Conservation (phyloP, 1,140 invertebrate species). For the Trachymyrmex septentrionalis region DNA sequence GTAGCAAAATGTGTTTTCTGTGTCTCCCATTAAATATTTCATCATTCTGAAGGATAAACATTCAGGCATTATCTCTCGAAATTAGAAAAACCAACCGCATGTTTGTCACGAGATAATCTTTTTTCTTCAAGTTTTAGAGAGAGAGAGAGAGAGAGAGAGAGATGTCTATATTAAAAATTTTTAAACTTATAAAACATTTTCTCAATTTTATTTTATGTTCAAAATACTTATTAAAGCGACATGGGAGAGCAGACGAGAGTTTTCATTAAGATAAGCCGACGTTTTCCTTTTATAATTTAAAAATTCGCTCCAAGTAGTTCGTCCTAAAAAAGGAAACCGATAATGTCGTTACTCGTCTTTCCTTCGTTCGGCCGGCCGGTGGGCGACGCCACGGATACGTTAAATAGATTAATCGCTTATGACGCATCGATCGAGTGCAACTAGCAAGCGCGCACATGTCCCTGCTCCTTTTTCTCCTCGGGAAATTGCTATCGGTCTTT, state of each 20-base stretch:
- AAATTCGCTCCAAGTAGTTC: constrained; percentile 6
- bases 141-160: too few relatives aligned
- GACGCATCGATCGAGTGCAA: constrained; percentile 73
- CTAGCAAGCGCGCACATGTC: constrained; percentile 44
- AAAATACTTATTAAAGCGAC: neutral
- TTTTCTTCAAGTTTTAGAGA: neutral
- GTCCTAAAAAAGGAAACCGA: constrained; percentile 7
- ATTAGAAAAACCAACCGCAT: neutral
- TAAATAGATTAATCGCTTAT: constrained; percentile 77
- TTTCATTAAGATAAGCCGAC: neutral
- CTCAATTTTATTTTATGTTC: neutral
- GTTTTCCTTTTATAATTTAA: constrained; percentile 41
- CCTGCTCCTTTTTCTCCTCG: constrained; percentile 46
- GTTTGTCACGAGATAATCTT: neutral
- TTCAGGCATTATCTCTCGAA: neutral
- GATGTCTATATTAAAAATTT: neutral
- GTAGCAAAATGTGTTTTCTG: constrained; percentile 53
- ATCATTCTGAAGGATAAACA: constrained; percentile 19
- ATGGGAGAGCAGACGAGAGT: neutral
- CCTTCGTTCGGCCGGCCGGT: constrained; percentile 56
- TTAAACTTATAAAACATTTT: neutral
- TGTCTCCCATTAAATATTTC: constrained; percentile 64
- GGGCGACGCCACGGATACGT: constrained; percentile 62
- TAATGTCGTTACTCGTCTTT: constrained; percentile 64
- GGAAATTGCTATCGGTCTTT: constrained; percentile 76